phyloP scores from a whole-genome alignment of 2,113 vertebrate species.

The Meriones unguiculatus region DNA sequence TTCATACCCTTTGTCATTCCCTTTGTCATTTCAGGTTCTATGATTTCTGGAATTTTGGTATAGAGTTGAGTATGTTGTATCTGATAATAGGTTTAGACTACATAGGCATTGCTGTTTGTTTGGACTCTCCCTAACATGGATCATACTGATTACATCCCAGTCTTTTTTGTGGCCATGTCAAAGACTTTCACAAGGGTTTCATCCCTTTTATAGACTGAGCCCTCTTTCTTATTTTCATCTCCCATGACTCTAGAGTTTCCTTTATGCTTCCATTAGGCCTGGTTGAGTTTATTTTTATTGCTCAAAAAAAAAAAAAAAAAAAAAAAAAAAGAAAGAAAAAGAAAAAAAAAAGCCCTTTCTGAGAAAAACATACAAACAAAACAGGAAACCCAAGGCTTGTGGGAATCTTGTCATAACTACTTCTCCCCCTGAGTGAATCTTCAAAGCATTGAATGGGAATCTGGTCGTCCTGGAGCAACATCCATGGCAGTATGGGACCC shows the following conservation, averaged over 20 bases:
- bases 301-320: background rate
- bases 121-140: background rate
- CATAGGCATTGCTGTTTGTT: background rate
- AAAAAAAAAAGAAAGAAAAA: background rate
- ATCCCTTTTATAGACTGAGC: accelerated
- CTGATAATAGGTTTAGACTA: background rate
- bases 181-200: background rate
- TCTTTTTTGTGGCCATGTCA: background rate
- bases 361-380: background rate
- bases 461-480: background rate
- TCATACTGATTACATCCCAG: background rate
- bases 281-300: background rate
- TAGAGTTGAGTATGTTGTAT: background rate
- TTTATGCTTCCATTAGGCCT: background rate
- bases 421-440: background rate
- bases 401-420: accelerated
- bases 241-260: accelerated
- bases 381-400: background rate
- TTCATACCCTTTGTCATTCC: background rate
- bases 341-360: background rate
- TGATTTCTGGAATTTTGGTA: background rate
- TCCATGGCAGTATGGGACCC: accelerated
- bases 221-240: background rate
- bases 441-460: background rate
- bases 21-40: background rate